phyloP scores from a whole-genome alignment of 2,888 invertebrate species.

The Heliconius sara region DNA sequence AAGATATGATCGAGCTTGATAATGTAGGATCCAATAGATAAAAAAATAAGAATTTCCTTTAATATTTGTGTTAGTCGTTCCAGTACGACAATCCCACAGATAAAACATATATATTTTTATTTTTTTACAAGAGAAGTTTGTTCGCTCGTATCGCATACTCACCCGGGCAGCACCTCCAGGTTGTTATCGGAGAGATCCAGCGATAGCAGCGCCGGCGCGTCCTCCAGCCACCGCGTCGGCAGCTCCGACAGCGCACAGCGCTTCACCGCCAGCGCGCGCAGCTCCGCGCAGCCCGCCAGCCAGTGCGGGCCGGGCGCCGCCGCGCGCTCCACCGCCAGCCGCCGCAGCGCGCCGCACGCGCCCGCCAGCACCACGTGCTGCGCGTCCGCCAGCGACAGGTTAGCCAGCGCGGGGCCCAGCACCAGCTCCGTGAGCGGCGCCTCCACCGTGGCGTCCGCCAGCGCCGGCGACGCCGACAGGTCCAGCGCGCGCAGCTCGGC shows the following conservation, averaged over 20 bases:
- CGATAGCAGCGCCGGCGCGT: slow-evolving; percentile 36
- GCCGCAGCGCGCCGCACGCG: slow-evolving; percentile 40
- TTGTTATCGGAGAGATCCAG: slow-evolving; percentile 45
- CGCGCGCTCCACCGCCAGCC: slow-evolving; percentile 30
- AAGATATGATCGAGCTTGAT: no score
- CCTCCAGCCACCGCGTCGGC: slow-evolving; percentile 42
- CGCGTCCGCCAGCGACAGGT: slow-evolving; percentile 36
- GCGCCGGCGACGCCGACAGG: slow-evolving; percentile 35
- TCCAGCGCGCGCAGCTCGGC: slow-evolving; percentile 40
- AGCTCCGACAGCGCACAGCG: slow-evolving; percentile 36
- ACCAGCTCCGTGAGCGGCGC: slow-evolving; percentile 44
- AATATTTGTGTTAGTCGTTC: no score
- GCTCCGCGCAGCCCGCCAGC: slow-evolving; percentile 39
- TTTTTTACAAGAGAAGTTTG: neutral
- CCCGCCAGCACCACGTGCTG: slow-evolving; percentile 35
- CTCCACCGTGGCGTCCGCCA: slow-evolving; percentile 37
- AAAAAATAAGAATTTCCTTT: no score
- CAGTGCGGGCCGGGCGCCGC: slow-evolving; percentile 39
- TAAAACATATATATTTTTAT: no score
- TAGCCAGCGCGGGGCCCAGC: slow-evolving; percentile 38
- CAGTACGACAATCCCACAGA: no score
- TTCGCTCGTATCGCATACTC: slow-evolving; percentile 4
- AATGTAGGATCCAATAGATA: no score
- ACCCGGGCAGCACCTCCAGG: slow-evolving; percentile 44
- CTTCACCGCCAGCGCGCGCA: slow-evolving; percentile 36